Percentiles rank a stretch among this genome's conserved stretches.
These are phyloP conservation scores for Acanthacorydalis orientalis DNA, from an alignment of 2,888 invertebrate genomes.

Conservation along the genomic window DNA sequence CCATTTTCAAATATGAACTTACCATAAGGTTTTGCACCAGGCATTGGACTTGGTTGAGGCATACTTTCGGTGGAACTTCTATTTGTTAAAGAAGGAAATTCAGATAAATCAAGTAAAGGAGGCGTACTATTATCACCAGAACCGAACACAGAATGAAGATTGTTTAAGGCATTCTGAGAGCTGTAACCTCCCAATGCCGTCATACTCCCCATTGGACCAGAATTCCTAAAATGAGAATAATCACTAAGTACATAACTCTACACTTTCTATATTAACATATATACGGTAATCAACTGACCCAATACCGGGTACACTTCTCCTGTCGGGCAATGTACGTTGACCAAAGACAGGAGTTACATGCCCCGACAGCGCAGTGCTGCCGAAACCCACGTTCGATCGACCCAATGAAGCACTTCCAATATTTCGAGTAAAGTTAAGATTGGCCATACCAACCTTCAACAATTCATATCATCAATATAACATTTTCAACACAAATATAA, in stretches of 20 bases:
- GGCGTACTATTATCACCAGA: constrained; percentile 64
- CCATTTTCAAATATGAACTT: constrained; percentile 19
- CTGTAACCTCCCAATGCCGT: constrained; percentile 42
- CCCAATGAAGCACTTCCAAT: constrained; percentile 62
- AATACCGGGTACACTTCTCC: constrained; percentile 39
- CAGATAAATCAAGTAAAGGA: constrained; percentile 76
- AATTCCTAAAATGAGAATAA: constrained; percentile 27
- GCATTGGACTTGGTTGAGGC: constrained; percentile 69
- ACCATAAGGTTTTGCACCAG: constrained; percentile 88
- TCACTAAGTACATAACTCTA: constrained; percentile 12
- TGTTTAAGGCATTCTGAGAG: constrained; percentile 17
- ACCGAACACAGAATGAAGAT: constrained; percentile 70
- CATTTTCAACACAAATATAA: neutral
- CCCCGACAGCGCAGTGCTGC: constrained; percentile 49
- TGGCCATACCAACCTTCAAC: constrained; percentile 62
- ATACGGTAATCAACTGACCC: constrained; percentile 23
- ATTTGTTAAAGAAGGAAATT: constrained; percentile 84
- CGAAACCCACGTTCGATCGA: constrained; percentile 45
- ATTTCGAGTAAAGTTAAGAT: constrained; percentile 84
- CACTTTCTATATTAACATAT: constrained; percentile 5
- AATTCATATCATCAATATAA: neutral
- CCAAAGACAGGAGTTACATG: constrained; percentile 70
- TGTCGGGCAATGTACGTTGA: constrained; percentile 63
- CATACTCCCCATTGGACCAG: constrained; percentile 40
- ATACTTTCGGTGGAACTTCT: constrained; percentile 60